Base-by-base conservation (phyloP, 2,797 vertebrate genomes). In the Epinephelus coioides region DNA sequence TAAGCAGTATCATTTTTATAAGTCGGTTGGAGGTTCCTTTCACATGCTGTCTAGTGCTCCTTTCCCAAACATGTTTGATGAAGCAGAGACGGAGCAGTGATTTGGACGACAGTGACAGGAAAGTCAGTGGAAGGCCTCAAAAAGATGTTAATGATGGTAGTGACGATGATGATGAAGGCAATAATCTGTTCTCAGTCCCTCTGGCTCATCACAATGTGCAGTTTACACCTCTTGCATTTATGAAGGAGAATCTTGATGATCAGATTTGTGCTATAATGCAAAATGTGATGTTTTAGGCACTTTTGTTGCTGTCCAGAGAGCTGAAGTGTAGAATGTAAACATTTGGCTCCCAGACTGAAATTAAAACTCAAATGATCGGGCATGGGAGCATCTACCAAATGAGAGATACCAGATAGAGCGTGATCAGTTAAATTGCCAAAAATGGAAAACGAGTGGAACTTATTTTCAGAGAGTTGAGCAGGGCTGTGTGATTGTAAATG, bases 401-500 rank as follows among this genome's bases (percentile, higher is more conserved):
- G 85, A 71, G n/a, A 73, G 64, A 81, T 25, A 38, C 69, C 15
- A 53, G 49, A 46, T 57, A 19, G 64, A 84, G 49, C 60, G 43
- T 72, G 23, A 53, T 53, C 47, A 72, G 46, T 30, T 23, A 47
- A 65, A 76, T 74, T 44, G 81, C 86, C 81, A 89, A 87, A 88
- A 71, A 67, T 69, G 64, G 86, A 74, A 78, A 74, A 38, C 43
- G 67, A 79, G 56, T 2, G 21, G 67, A 70, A 57, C 63, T 71
- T 80, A 30, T 65, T 64, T 72, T 25, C 40, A 66, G 71, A 71
- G 84, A 71, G 66, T 69, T 68, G 76, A 86, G 73, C 67, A 47
- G 79, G 83, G 78, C 71, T 88, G 88, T 90, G 85, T 86, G 91
- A 90, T 91, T 94, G 89, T 91, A 90, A 87, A 90, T 81, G 86